phyloP scores from a whole-genome alignment of 1,140 invertebrate genomes.

The Drosophila carrolli region DNA sequence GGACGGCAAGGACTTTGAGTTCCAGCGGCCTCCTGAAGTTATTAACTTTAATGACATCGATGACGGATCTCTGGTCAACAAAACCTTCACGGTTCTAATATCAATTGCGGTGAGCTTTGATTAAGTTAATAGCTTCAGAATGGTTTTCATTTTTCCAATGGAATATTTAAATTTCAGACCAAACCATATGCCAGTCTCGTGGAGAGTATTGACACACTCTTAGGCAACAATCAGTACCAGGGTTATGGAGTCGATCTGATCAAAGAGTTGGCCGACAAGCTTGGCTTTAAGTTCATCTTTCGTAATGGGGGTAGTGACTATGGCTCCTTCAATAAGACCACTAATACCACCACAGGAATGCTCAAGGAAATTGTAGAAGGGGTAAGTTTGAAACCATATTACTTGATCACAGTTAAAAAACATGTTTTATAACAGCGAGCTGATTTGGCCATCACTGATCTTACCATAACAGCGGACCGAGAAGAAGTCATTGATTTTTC shows the following conservation, averaged over 20 bases:
- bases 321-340: slow-evolving; percentile 88
- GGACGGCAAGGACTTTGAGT: slow-evolving; percentile 77
- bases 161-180: slow-evolving; percentile 85
- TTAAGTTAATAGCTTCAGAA: slow-evolving; percentile 37
- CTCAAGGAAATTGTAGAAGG: slow-evolving; percentile 92
- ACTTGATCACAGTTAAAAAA: not conserved
- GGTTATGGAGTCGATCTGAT: slow-evolving; percentile 94
- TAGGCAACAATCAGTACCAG: slow-evolving; percentile 92
- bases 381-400: slow-evolving; percentile 85
- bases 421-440: slow-evolving; percentile 85
- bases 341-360: slow-evolving; percentile 94
- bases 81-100: slow-evolving; percentile 93
- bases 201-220: slow-evolving; percentile 88
- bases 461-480: slow-evolving; percentile 94
- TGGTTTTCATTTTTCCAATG: not conserved
- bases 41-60: slow-evolving; percentile 62
- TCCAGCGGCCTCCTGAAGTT: slow-evolving; percentile 57
- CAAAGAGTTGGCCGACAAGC: slow-evolving; percentile 89
- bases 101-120: slow-evolving; percentile 87
- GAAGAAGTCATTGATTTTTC: slow-evolving; percentile 95
- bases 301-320: slow-evolving; percentile 90
- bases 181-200: slow-evolving; percentile 94
- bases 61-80: slow-evolving; percentile 89
- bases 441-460: slow-evolving; percentile 94
- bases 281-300: slow-evolving; percentile 95